phyloP scores from a whole-genome alignment of 2,797 vertebrate species.

The Semotilus atromaculatus region DNA sequence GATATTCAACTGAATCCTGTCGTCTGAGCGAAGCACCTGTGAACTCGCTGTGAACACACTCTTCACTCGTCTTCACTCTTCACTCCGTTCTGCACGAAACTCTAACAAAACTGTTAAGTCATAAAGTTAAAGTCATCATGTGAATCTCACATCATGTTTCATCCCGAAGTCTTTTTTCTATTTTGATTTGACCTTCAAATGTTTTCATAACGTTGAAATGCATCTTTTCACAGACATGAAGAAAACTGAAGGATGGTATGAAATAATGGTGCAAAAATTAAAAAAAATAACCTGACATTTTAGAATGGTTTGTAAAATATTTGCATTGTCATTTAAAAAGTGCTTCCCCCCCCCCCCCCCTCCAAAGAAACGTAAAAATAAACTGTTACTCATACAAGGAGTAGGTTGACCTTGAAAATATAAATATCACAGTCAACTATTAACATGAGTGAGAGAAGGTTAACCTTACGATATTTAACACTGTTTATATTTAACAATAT shows the following conservation, averaged over 20 bases:
- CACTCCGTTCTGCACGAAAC: constrained; percentile 61
- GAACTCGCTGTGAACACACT: too few relatives aligned
- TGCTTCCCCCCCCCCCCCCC: too few relatives aligned
- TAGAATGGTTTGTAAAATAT: not conserved
- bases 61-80: constrained; percentile 35
- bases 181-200: not conserved
- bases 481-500: not conserved
- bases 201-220: not conserved
- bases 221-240: not conserved
- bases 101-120: constrained; percentile 61
- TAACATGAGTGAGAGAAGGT: not conserved
- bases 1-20: constrained; percentile 91
- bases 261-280: not conserved
- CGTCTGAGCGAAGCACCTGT: constrained; percentile 75
- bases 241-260: not conserved
- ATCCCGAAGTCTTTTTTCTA: not conserved
- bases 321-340: too few relatives aligned
- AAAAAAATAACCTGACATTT: not conserved
- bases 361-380: not conserved
- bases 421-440: not conserved
- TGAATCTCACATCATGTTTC: not conserved
- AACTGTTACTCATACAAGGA: not conserved
- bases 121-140: constrained; percentile 15
- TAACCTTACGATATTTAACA: not conserved
- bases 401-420: not conserved